Base-by-base conservation (phyloP, 2,113 vertebrate species). In the Eonycteris spelaea region DNA sequence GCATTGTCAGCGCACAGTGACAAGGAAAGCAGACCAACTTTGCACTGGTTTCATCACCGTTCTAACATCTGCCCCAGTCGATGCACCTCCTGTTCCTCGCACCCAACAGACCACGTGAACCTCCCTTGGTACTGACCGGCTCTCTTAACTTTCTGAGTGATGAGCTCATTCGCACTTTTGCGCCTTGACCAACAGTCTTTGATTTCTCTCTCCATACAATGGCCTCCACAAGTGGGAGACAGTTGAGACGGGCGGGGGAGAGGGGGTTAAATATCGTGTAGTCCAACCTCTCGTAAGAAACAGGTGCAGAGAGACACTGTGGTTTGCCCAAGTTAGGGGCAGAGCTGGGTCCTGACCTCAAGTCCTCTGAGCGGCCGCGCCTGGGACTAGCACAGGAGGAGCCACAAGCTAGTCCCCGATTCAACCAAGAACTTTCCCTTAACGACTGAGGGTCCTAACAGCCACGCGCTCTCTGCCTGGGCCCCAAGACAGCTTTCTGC, bases 391-490 rank as follows among this genome's bases (percentile, higher is more conserved):
- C 80, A 86, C 61, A 89, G 67, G 83, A 74, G 38, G 35, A 55
- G 77, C 13, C 86, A 35, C 51, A 68, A 68, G 55, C 70, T 83
- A n/a, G 38, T 57, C 88, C 57, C 68, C 51, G 9, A 75, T 45
- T 94, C 71, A 89, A 83, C 45, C 43, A 26, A 70, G 86, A 94
- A 53, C 67, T 83, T 93, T 77, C 70, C 94, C 77, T 92, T 68
- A 63, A 55, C 87, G 83, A 33, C 22, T 53, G 63, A 83, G 15
- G 1, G 24, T 45, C 93, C 90, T 89, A 53, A 79, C 71, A 68
- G 35, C 28, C 65, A 80, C 9, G 38, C 33, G 61, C 71, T 88
- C 26, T 94, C 35, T 73, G 51, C 71, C 63, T 26, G 51, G 11
- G 48, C 55, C 82, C 63, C 45, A 59, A 26, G 75, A 53, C 12